These are phyloP conservation scores for Lycocorax pyrrhopterus DNA, from an alignment of 2,113 vertebrate species.

Conservation along the genomic window DNA sequence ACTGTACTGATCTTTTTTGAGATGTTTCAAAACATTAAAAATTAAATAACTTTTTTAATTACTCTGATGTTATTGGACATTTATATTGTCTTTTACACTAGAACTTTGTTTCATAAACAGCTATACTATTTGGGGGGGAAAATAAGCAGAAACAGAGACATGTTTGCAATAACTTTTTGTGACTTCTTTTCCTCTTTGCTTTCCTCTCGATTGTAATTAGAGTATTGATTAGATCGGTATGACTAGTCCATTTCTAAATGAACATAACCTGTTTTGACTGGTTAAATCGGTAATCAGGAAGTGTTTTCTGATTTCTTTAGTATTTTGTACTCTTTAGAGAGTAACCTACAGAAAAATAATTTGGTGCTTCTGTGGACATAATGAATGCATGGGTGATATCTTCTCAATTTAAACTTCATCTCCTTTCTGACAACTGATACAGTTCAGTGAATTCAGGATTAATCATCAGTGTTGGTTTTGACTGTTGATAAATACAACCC, in stretches of 20 bases:
- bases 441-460: background rate
- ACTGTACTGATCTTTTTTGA: background rate
- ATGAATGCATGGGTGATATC: background rate
- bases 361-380: background rate
- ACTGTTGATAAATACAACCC: background rate
- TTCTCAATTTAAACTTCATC: background rate
- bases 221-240: slow-evolving; percentile 78
- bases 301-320: background rate
- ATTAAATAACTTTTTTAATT: background rate
- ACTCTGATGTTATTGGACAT: background rate
- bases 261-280: background rate
- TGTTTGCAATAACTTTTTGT: slow-evolving; percentile 66
- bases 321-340: background rate
- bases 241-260: slow-evolving; percentile 59
- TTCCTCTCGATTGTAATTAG: slow-evolving; percentile 74
- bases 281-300: slow-evolving; percentile 4
- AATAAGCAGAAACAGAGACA: slow-evolving; percentile 67
- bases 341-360: background rate
- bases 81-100: background rate
- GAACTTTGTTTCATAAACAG: background rate
- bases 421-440: background rate
- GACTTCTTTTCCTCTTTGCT: slow-evolving; percentile 67
- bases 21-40: background rate
- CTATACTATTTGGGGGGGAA: slow-evolving; percentile 67
- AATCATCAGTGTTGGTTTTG: background rate